These are phyloP conservation scores for Arnoldichthys spilopterus DNA, from an alignment of 2,797 vertebrate genomes.

Conservation along the genomic window DNA sequence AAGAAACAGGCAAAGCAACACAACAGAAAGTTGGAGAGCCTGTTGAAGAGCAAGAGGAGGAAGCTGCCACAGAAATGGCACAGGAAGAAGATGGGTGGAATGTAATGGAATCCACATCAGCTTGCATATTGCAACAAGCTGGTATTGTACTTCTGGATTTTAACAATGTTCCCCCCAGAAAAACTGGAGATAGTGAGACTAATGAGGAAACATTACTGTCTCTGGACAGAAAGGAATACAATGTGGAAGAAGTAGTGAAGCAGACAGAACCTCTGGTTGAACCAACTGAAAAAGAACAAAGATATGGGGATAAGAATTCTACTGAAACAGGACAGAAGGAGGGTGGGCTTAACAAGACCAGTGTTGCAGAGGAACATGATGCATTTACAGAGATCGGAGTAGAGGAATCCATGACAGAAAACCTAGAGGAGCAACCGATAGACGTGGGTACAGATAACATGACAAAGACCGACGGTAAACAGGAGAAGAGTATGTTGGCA, in stretches of 20 bases:
- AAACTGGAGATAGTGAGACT: not conserved
- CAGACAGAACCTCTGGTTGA: constrained; percentile 60
- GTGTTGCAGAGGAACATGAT: not conserved
- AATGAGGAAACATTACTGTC: not conserved
- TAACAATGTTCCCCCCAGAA: not conserved
- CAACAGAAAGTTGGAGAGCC: constrained; percentile 13
- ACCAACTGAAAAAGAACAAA: constrained; percentile 37
- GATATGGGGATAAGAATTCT: not conserved
- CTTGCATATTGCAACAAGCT: constrained; percentile 6
- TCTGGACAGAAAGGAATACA: constrained; percentile 33
- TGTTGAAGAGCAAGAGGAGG: not conserved
- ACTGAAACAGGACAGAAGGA: not conserved
- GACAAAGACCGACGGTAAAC: not conserved
- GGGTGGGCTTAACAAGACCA: not conserved
- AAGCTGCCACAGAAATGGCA: not conserved
- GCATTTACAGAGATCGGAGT: not conserved
- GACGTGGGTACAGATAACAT: not conserved
- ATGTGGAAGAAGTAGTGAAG: constrained; percentile 14
- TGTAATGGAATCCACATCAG: not conserved
- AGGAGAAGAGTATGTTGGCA: not conserved
- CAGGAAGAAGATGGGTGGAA: not conserved
- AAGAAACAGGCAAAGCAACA: not conserved
- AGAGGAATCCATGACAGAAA: not conserved
- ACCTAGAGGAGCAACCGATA: not conserved
- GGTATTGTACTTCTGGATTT: constrained; percentile 28